A percentile compares a stretch with the other conserved stretches of the same genome.
Evolutionary conservation across 2,113 vertebrate genomes (phyloP).

Genomic region (Chlorodrepanis virens): DNA sequence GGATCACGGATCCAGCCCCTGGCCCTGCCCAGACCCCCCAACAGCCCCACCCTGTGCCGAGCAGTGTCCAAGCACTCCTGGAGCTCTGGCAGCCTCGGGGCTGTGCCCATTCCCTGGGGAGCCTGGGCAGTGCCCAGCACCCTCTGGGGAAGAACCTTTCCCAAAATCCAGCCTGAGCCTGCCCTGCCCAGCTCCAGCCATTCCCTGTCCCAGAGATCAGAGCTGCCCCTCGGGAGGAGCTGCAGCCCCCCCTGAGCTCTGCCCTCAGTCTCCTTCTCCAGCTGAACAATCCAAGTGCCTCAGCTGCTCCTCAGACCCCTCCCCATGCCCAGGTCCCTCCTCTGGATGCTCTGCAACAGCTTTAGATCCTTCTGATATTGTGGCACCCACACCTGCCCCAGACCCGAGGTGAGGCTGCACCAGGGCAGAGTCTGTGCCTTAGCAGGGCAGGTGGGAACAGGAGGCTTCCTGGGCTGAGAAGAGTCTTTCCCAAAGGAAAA

Average conservation of each 20-base stretch:
- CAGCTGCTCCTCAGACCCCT: background rate
- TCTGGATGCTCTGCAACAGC: background rate
- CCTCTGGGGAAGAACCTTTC: background rate
- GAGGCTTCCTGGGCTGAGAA: background rate
- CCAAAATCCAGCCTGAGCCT: background rate
- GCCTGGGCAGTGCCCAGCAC: background rate
- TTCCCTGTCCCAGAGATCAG: background rate
- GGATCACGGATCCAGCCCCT: background rate
- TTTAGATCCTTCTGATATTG: background rate
- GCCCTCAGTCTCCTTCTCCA: background rate
- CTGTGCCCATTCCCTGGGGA: background rate
- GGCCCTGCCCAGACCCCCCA: background rate
- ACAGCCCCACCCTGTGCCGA: background rate
- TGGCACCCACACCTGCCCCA: background rate
- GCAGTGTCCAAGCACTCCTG: rapidly evolving
- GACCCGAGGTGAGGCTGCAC: rapidly evolving
- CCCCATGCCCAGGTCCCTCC: background rate
- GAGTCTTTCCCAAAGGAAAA: background rate
- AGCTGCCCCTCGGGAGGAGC: background rate
- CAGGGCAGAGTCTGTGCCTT: background rate
- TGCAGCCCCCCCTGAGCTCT: background rate
- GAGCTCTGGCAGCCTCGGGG: background rate
- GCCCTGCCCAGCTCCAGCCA: background rate
- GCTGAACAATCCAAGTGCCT: background rate
- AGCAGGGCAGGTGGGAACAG: background rate